A percentile compares a stretch with the other conserved stretches of the same genome.
Conservation (phyloP, 2,888 invertebrate genomes). For the Protodeltote pygarga region DNA sequence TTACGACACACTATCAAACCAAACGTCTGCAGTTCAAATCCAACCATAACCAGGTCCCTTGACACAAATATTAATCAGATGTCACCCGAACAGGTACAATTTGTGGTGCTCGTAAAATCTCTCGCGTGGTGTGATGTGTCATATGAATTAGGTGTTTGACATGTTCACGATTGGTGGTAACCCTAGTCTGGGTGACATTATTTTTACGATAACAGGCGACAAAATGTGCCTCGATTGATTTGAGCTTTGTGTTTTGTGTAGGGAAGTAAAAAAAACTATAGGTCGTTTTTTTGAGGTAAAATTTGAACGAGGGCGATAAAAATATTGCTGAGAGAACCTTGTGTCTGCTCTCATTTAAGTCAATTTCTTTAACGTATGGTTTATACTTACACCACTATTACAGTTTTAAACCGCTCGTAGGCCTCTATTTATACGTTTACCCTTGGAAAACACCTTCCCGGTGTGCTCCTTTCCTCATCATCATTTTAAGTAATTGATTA, state of each 20-base stretch:
- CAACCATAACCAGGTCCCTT: slow-evolving; percentile 34
- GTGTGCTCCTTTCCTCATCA: too few species aligned
- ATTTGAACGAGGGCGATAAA: too few species aligned
- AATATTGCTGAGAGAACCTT: too few species aligned
- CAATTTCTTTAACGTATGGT: too few species aligned
- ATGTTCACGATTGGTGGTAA: slow-evolving; percentile 20
- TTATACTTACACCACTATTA: too few species aligned
- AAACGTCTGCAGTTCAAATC: background rate
- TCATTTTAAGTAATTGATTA: too few species aligned
- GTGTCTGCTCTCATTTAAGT: too few species aligned
- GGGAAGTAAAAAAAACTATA: too few species aligned
- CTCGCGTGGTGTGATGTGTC: slow-evolving; percentile 50
- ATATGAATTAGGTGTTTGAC: slow-evolving; percentile 53
- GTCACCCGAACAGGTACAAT: slow-evolving; percentile 51
- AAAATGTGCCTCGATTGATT: slow-evolving; percentile 19
- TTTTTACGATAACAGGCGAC: slow-evolving; percentile 27
- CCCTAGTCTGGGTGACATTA: slow-evolving; percentile 10
- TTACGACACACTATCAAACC: slow-evolving; percentile 6
- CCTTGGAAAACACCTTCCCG: too few species aligned
- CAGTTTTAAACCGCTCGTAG: too few species aligned
- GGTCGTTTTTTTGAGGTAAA: too few species aligned
- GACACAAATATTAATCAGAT: slow-evolving; percentile 58
- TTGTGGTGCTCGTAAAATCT: slow-evolving; percentile 53
- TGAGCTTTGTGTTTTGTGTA: background rate
- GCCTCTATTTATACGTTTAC: too few species aligned